Evolutionary conservation across 2,113 vertebrate species (phyloP).

Genomic region (Scortum barcoo): DNA sequence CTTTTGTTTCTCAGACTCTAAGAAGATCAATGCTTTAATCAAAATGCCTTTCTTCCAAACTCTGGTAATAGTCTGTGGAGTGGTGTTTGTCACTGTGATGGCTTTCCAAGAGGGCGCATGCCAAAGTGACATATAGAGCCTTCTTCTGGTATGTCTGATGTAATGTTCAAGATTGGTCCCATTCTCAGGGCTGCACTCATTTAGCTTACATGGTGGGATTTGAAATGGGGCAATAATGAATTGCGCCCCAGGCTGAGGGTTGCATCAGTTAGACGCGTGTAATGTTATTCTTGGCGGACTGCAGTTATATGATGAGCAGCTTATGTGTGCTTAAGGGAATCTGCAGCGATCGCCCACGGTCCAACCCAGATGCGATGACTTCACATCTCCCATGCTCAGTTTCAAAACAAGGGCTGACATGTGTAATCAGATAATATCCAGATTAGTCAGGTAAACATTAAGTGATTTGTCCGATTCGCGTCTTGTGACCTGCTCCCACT

Average conservation of each 20-base stretch:
- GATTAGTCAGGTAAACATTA: constrained; percentile 3
- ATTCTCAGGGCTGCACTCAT: constrained; percentile 22
- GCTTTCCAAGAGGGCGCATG: constrained; percentile 25
- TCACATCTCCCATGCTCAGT: constrained; percentile 13
- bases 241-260: constrained; percentile 2
- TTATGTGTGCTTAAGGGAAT: constrained; percentile 54
- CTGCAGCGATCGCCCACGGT: neutral
- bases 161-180: constrained; percentile 33
- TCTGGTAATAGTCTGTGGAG: constrained; percentile 25
- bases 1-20: constrained; percentile 36
- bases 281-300: constrained; percentile 51
- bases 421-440: constrained; percentile 29
- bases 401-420: constrained; percentile 35
- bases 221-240: constrained; percentile 19
- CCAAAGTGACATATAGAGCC: constrained; percentile 36
- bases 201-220: constrained; percentile 13
- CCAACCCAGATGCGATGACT: constrained; percentile 47
- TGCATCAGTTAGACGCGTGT: constrained; percentile 25
- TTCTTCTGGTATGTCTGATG: constrained; percentile 37
- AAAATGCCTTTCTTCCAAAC: constrained; percentile 25
- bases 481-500: constrained; percentile 36
- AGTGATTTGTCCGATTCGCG: constrained; percentile 20
- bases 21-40: constrained; percentile 27
- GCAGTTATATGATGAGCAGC: constrained; percentile 55
- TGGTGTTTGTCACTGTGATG: constrained; percentile 35